Conservation (phyloP, 2,797 vertebrate species). For the Gymnoscopelus microlampas region DNA sequence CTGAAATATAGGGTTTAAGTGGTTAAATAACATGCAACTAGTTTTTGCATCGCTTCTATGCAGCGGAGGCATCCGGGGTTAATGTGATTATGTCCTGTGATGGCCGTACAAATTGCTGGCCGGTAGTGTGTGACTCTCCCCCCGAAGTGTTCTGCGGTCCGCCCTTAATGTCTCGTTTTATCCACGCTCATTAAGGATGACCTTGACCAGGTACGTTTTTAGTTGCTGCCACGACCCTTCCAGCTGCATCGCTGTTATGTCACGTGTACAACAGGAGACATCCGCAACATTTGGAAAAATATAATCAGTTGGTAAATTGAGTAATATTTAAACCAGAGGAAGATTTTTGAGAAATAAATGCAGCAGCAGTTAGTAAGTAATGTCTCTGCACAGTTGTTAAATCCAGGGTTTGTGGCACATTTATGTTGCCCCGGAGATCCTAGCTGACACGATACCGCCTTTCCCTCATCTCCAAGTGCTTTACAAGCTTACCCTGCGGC, state of each 20-base stretch:
- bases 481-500: conserved; percentile 50
- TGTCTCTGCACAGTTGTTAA: conserved; percentile 72
- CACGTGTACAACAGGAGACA: conserved; percentile 39
- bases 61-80: conserved; percentile 65
- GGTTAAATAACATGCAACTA: conserved; percentile 32
- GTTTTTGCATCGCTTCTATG: conserved; percentile 45
- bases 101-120: conserved; percentile 68
- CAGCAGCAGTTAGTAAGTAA: conserved; percentile 59
- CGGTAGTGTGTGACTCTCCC: conserved; percentile 62
- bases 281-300: conserved; percentile 27
- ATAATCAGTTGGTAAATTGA: conserved; percentile 33
- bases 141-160: conserved; percentile 57
- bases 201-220: conserved; percentile 62
- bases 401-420: conserved; percentile 72
- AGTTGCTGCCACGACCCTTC: conserved; percentile 46
- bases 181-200: conserved; percentile 56
- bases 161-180: conserved; percentile 62
- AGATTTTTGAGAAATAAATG: conserved; percentile 58
- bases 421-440: conserved; percentile 68
- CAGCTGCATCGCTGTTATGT: conserved; percentile 43
- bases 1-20: too few species aligned
- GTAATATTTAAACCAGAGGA: conserved; percentile 64
- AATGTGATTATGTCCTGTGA: conserved; percentile 74
- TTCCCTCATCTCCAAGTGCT: conserved; percentile 53
- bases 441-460: conserved; percentile 59